Conservation (phyloP, 2,113 vertebrate genomes). For the Diadophis punctatus region DNA sequence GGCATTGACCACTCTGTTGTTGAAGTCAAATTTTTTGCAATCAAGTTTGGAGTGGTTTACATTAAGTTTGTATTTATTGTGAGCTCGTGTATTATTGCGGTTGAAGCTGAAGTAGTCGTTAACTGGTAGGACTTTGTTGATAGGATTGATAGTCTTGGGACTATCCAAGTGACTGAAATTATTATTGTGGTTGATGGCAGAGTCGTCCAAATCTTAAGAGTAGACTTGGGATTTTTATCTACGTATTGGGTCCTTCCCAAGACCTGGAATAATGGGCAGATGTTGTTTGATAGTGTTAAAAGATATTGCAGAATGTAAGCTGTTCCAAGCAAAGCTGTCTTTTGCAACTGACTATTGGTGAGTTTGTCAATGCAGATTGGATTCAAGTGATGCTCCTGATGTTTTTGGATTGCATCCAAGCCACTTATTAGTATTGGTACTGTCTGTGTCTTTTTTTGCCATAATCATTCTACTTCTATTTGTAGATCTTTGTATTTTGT, state of each 20-base stretch:
- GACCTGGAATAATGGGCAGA: not conserved
- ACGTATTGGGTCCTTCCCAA: not conserved
- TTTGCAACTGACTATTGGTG: not conserved
- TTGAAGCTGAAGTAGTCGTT: too few species aligned
- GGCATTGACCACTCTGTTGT: too few species aligned
- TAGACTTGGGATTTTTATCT: not conserved
- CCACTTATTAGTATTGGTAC: not conserved
- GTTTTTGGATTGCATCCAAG: not conserved
- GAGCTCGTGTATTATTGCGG: too few species aligned
- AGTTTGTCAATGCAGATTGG: not conserved
- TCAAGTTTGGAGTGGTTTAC: too few species aligned
- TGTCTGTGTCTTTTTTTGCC: not conserved
- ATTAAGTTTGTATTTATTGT: too few species aligned
- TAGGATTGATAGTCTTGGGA: not conserved
- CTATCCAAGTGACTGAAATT: not conserved
- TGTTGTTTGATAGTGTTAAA: not conserved
- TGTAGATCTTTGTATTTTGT: not conserved
- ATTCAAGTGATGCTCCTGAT: not conserved
- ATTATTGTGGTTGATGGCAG: not conserved
- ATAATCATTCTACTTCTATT: not conserved
- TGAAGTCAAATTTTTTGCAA: too few species aligned
- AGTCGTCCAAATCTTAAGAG: not conserved
- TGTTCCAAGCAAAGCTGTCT: not conserved
- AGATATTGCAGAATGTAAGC: not conserved
- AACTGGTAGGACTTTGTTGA: too few species aligned